phyloP scores from a whole-genome alignment of 1,140 invertebrate species.

The Cotesia vestalis region DNA sequence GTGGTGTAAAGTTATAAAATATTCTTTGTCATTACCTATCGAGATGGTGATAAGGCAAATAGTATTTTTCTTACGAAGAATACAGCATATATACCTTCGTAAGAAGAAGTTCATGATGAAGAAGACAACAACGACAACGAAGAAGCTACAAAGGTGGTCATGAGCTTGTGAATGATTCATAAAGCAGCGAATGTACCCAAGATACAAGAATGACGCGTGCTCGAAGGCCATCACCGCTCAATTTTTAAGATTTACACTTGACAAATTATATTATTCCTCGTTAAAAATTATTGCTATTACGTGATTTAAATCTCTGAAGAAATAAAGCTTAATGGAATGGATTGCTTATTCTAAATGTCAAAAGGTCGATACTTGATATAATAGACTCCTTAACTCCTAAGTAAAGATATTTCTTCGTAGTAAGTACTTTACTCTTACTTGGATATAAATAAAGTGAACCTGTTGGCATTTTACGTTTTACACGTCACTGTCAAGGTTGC shows the following conservation, averaged over 20 bases:
- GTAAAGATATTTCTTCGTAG: too few species aligned
- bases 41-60: slow-evolving; percentile 6
- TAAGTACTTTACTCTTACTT: neutral
- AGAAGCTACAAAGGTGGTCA: neutral
- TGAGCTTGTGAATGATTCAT: slow-evolving; percentile 33
- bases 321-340: too few species aligned
- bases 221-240: slow-evolving; percentile 1
- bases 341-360: too few species aligned
- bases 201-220: slow-evolving; percentile 21
- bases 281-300: neutral
- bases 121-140: neutral
- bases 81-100: too few species aligned
- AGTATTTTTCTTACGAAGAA: neutral
- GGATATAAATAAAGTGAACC: neutral
- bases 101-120: too few species aligned
- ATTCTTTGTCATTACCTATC: neutral
- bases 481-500: slow-evolving; percentile 20
- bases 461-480: neutral
- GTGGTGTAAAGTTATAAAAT: too few species aligned
- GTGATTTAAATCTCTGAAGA: too few species aligned
- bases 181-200: slow-evolving; percentile 36
- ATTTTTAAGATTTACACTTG: slow-evolving; percentile 5
- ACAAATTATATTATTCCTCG: neutral
- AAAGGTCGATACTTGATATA: neutral
- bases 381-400: neutral